These are phyloP conservation scores for Stenichneumon culpator DNA, from an alignment of 2,888 invertebrate species.

Conservation along the genomic window DNA sequence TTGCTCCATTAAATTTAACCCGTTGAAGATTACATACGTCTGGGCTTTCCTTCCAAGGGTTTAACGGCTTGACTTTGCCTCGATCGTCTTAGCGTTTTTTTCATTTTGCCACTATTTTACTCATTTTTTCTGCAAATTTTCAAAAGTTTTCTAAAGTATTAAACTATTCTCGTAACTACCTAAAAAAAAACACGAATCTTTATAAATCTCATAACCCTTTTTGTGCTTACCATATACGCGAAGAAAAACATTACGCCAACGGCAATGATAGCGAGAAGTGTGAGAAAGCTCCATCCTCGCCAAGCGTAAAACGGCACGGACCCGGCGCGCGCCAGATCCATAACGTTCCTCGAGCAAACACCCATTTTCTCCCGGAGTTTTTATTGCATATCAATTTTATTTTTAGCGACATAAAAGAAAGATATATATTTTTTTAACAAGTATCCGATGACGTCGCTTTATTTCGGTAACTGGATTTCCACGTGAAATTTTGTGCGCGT, in stretches of 20 bases:
- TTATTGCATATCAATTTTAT: neutral
- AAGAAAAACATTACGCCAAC: conserved; percentile 68
- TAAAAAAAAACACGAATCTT: neutral
- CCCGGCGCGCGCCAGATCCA: conserved; percentile 29
- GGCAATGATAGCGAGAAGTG: conserved; percentile 70
- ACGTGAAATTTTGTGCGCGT: conserved; percentile 1
- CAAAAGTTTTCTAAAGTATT: neutral
- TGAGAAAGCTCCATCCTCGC: conserved; percentile 76
- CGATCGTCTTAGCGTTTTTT: neutral
- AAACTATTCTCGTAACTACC: neutral
- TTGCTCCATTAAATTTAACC: conserved; percentile 35
- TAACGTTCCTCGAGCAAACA: conserved; percentile 60
- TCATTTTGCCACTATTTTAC: neutral
- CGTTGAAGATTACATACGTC: conserved; percentile 11
- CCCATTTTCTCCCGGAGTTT: conserved; percentile 55
- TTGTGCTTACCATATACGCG: conserved; percentile 60
- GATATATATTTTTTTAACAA: neutral
- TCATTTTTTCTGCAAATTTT: conserved; percentile 54
- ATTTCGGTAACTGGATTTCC: neutral
- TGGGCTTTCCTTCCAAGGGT: neutral
- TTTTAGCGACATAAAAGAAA: neutral
- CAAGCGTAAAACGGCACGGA: conserved; percentile 71
- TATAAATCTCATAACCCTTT: neutral
- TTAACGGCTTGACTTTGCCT: neutral
- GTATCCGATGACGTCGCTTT: neutral